Percentiles rank a stretch among this genome's conserved stretches.
phyloP scores from a whole-genome alignment of 37 sponge, comb jelly and placozoan genomes.

The Ephydatia muelleri region DNA sequence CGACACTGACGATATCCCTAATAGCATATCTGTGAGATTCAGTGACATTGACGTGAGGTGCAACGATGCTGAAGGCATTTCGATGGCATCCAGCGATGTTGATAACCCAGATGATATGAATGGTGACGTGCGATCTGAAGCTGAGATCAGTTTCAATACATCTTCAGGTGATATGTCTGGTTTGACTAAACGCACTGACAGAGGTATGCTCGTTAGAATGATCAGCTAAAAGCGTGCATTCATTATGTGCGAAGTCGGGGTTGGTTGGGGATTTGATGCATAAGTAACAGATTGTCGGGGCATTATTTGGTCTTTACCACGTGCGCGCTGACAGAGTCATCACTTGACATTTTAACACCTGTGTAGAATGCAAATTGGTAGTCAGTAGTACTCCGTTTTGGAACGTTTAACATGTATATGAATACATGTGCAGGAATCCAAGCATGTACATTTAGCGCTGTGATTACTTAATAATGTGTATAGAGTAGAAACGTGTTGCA shows the following conservation, averaged over 20 bases:
- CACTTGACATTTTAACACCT: neutral
- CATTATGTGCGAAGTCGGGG: neutral
- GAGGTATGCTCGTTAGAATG: conserved; percentile 1
- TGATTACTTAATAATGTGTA: neutral
- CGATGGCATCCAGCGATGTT: neutral
- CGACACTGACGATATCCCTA: neutral
- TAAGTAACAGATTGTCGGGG: neutral
- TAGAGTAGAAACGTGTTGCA: neutral
- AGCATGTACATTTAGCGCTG: neutral
- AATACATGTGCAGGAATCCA: neutral
- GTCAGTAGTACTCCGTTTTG: neutral
- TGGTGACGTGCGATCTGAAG: neutral
- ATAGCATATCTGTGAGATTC: neutral
- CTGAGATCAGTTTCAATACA: neutral
- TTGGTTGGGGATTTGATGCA: neutral
- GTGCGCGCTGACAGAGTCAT: neutral
- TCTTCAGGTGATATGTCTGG: neutral
- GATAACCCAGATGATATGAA: neutral
- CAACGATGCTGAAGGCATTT: neutral
- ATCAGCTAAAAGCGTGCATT: neutral
- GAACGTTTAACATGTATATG: neutral
- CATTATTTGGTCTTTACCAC: neutral
- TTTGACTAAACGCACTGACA: neutral
- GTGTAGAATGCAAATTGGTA: neutral
- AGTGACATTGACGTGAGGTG: neutral